These are phyloP conservation scores for Netelia virgata DNA, from an alignment of 2,888 invertebrate genomes.

Conservation along the genomic window DNA sequence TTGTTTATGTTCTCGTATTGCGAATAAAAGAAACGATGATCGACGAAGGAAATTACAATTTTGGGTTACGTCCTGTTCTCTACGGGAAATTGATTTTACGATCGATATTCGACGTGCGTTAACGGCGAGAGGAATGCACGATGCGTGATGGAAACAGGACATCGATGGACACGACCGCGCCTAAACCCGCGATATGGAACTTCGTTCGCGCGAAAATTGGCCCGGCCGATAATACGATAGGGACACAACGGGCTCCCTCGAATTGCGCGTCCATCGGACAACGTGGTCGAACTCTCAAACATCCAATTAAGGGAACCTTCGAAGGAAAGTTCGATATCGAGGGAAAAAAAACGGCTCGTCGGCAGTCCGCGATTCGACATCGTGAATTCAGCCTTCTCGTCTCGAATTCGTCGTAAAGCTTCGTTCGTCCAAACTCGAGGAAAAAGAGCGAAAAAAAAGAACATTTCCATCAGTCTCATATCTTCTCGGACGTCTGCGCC, in stretches of 20 bases:
- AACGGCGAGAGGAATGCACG: constrained; percentile 12
- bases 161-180: neutral
- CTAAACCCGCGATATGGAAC: constrained; percentile 6
- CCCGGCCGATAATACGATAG: neutral
- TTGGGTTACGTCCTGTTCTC: neutral
- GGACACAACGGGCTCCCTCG: neutral
- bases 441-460: neutral
- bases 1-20: neutral
- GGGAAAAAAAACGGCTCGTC: too few relatives aligned
- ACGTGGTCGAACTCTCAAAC: neutral
- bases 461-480: neutral
- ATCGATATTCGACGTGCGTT: constrained; percentile 17
- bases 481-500: constrained; percentile 2
- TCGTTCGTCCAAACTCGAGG: neutral
- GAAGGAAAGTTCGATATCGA: neutral
- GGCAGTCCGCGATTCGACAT: neutral
- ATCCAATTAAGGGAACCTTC: constrained; percentile 27
- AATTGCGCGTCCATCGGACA: neutral
- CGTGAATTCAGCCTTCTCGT: neutral
- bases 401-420: constrained; percentile 5
- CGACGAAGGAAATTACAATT: neutral
- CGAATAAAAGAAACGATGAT: neutral
- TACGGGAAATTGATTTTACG: neutral
- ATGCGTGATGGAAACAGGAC: neutral
- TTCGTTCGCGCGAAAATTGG: neutral